Conservation (phyloP, 2,797 vertebrate species). For the Pseudochirops corinnae region DNA sequence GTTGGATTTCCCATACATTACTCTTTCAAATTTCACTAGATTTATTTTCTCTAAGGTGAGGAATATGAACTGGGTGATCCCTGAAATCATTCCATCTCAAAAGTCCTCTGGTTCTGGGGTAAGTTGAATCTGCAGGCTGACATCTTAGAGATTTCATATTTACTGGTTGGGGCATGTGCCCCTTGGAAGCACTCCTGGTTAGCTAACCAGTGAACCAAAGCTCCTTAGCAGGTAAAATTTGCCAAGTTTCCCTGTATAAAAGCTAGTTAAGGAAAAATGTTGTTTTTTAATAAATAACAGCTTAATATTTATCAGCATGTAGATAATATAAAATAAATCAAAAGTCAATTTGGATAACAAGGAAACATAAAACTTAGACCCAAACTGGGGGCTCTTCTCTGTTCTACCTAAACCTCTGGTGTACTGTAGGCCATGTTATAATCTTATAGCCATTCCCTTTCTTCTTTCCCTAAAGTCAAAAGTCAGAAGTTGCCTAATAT, state of each 20-base stretch:
- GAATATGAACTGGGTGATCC: not conserved
- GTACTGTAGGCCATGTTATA: not conserved
- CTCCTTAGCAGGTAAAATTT: slow-evolving; percentile 8
- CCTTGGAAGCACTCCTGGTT: slow-evolving; percentile 25
- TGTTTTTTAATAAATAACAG: not conserved
- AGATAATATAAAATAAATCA: slow-evolving; percentile 14
- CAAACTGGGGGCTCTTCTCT: not conserved
- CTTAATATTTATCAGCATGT: not conserved
- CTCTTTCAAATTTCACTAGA: not conserved
- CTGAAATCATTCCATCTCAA: slow-evolving; percentile 20
- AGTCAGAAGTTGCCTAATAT: not conserved
- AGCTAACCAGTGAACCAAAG: not conserved
- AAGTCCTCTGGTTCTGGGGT: slow-evolving; percentile 13
- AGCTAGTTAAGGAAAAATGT: not conserved
- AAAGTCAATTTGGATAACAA: slow-evolving; percentile 21
- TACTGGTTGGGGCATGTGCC: not conserved
- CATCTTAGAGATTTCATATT: slow-evolving; percentile 19
- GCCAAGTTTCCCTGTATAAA: slow-evolving; percentile 13
- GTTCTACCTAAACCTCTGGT: not conserved
- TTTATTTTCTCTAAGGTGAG: slow-evolving; percentile 28
- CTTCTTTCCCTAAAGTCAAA: not conserved
- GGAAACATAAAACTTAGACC: slow-evolving; percentile 36
- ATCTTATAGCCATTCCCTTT: not conserved
- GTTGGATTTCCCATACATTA: not conserved
- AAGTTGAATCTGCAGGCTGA: not conserved